phyloP scores from a whole-genome alignment of 1,140 invertebrate genomes.

The Tetranychus urticae region DNA sequence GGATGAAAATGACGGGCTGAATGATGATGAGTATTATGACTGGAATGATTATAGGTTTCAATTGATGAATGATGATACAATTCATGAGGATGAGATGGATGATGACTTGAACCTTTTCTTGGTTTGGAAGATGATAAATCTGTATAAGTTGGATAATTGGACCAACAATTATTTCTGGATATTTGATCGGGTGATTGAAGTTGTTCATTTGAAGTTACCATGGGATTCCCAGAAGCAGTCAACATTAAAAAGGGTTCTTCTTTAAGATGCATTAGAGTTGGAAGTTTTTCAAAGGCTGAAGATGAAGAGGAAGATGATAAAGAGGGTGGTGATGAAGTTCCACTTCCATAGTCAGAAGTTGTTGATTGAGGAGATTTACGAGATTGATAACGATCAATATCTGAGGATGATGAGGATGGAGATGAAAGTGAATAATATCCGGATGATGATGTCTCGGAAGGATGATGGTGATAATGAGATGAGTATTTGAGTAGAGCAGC shows the following conservation, averaged over 20 bases:
- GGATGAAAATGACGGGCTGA: too few relatives aligned
- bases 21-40: too few relatives aligned
- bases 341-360: constrained; percentile 8
- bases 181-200: not conserved
- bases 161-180: not conserved
- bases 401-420: not conserved
- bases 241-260: not conserved
- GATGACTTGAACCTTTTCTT: too few relatives aligned
- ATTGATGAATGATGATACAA: too few relatives aligned
- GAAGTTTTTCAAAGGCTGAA: not conserved
- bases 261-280: not conserved
- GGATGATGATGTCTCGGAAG: not conserved
- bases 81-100: too few relatives aligned
- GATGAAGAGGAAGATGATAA: not conserved
- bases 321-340: constrained; percentile 7
- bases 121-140: not conserved
- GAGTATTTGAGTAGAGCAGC: not conserved
- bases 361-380: constrained; percentile 6
- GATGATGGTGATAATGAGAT: not conserved
- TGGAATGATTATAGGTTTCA: too few relatives aligned
- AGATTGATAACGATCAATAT: constrained; percentile 4
- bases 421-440: not conserved
- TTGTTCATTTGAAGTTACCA: not conserved
- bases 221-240: not conserved
- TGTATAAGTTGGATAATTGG: not conserved